These are phyloP conservation scores for Thripadectes ignobilis DNA, from an alignment of 2,797 vertebrate genomes.

Conservation along the genomic window DNA sequence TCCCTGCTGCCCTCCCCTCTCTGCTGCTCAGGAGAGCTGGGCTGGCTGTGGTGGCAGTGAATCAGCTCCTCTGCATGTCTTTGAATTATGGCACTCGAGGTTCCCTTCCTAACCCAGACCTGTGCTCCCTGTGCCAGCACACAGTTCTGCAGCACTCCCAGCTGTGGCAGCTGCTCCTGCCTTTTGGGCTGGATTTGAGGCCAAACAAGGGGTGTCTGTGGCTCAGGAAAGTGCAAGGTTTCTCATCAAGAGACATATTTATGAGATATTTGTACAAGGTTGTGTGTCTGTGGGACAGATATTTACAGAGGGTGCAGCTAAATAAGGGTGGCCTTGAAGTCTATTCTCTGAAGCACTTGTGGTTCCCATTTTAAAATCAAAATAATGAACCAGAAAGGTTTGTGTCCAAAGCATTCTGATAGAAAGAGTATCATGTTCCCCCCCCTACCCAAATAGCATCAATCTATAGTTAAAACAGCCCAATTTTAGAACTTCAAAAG, in stretches of 20 bases:
- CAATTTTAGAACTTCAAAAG: not conserved
- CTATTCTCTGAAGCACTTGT: not conserved
- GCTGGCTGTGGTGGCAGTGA: not conserved
- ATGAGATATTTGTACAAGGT: not conserved
- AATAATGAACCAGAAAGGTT: not conserved
- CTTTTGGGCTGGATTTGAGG: not conserved
- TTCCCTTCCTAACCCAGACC: not conserved
- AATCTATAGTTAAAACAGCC: not conserved
- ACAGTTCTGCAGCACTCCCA: not conserved
- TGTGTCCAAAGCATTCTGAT: not conserved
- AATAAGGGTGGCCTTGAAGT: not conserved
- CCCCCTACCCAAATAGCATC: not conserved
- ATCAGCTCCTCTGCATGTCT: not conserved
- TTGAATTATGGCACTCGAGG: not conserved
- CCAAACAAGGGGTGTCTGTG: not conserved
- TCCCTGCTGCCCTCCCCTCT: not conserved
- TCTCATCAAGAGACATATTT: not conserved
- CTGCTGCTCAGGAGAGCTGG: not conserved
- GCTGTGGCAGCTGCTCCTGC: not conserved
- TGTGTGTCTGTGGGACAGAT: not conserved
- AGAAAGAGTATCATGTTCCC: not conserved
- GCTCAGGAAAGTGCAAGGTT: not conserved
- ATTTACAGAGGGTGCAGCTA: not conserved
- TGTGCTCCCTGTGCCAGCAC: not conserved
- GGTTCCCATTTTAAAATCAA: not conserved